Base-by-base conservation (phyloP, 2,797 vertebrate genomes). In the Florisuga fusca region DNA sequence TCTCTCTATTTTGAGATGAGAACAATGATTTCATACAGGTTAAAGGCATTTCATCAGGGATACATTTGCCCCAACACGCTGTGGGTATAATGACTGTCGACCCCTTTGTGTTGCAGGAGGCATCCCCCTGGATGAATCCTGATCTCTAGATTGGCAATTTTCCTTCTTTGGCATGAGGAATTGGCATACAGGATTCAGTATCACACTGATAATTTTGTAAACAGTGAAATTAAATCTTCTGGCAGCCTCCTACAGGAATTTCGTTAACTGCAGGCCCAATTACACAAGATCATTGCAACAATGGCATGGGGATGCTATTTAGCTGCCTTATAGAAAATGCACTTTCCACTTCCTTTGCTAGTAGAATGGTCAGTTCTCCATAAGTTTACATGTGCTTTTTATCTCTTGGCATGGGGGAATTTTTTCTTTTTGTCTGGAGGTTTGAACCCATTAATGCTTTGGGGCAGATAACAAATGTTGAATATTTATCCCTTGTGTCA, bases 221-320 rank as follows among this genome's bases (percentile, higher is more conserved):
- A 85, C 63, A 95, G 36, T 1, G 3, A 90, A 95, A 96, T 96
- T 88, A 96, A 96, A 88, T 93, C 73, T 93, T 95, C 74, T 93
- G 86, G 80, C 76, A 72, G 73, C 59, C 27, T 96, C 57, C 92
- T 94, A 75, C 61, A 92, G 87, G 89, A 96, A 94, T 95, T 90
- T 90, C 66, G 86, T 88, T 95, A 88, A 68, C 80, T 41, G 50
- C 57, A 79, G 66, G 77, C 38, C 73, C 12, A 21, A 63, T 91
- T 94, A 92, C 10, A 74, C 79, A 93, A 89, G 71, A 87, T 90
- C 63, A 94, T 77, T 94, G 74, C 83, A 91, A 15, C 67, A 79
- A 38, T 2, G 33, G 74, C 69, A 51, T n/a, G 68, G 71, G 26
- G 71, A 92, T 72, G 27, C 14, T 84, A 17, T 86, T 85, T 84